Evolutionary conservation across 2,113 vertebrate species (phyloP).

Genomic region (Pomatorhinus ruficollis): DNA sequence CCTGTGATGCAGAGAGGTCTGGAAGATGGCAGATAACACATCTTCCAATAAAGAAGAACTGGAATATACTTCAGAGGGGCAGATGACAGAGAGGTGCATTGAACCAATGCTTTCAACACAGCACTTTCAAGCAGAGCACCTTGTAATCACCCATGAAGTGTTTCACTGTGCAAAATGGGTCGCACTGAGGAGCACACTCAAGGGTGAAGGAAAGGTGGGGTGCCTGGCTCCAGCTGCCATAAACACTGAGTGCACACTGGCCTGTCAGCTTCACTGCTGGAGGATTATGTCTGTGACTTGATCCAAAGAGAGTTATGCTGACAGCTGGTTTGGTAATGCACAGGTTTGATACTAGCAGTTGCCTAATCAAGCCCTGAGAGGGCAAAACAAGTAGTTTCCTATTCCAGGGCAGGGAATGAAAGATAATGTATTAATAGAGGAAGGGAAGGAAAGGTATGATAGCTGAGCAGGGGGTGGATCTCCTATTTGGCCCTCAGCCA

Average conservation of each 20-base stretch:
- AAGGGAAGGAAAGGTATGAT: neutral
- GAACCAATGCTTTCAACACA: neutral
- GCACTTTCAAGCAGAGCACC: neutral
- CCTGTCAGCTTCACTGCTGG: neutral
- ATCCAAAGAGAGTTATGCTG: neutral
- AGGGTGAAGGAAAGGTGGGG: neutral
- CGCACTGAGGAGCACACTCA: neutral
- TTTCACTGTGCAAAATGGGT: neutral
- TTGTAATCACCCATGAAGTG: neutral
- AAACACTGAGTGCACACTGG: accelerated
- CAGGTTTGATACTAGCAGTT: neutral
- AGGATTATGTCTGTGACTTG: neutral
- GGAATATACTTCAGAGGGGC: neutral
- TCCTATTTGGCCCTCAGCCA: neutral
- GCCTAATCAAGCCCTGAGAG: neutral
- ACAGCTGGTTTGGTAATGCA: neutral
- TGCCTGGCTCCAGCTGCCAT: neutral
- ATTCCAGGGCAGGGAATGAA: neutral
- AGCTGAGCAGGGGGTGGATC: neutral
- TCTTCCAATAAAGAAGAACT: neutral
- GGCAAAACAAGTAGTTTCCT: neutral
- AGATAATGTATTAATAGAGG: neutral
- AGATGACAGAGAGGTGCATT: neutral
- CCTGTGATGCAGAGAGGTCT: neutral
- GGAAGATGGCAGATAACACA: neutral